These are phyloP conservation scores for Xenopus petersii DNA, from an alignment of 2,797 vertebrate species.

Conservation along the genomic window DNA sequence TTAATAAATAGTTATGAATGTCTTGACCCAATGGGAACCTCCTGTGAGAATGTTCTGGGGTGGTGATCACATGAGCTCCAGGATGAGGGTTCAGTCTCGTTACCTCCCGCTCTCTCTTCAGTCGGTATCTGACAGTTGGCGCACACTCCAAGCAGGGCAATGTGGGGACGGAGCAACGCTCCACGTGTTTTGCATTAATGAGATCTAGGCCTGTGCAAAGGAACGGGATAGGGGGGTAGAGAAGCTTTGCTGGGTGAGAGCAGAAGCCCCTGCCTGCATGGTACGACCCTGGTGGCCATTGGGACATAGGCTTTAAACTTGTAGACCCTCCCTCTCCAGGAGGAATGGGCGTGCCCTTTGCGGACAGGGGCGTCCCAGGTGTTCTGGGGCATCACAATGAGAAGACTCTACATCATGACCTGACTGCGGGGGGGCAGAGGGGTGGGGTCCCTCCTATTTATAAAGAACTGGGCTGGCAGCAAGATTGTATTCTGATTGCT, in stretches of 20 bases:
- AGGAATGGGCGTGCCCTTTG: neutral
- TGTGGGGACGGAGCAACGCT: neutral
- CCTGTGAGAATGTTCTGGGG: neutral
- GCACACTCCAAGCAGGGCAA: neutral
- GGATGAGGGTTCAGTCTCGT: neutral
- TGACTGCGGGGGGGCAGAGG: too few relatives aligned
- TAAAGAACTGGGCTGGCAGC: neutral
- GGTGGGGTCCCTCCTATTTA: too few relatives aligned
- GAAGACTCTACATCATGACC: neutral
- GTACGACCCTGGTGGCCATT: neutral
- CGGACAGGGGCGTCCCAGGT: too few relatives aligned
- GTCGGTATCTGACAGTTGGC: neutral
- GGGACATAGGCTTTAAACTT: neutral
- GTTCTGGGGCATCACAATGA: neutral
- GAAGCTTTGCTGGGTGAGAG: too few relatives aligned
- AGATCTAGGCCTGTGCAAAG: too few relatives aligned
- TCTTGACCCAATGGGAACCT: neutral
- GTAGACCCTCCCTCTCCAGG: neutral
- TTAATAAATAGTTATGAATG: slow-evolving; percentile 14
- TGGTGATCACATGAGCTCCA: neutral
- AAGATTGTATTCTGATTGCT: neutral
- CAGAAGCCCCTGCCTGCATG: neutral
- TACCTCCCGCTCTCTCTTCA: neutral
- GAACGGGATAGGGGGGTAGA: too few relatives aligned
- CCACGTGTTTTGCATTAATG: neutral